Conservation (phyloP, 1,140 invertebrate species). For the Drosophila subpulchrella region DNA sequence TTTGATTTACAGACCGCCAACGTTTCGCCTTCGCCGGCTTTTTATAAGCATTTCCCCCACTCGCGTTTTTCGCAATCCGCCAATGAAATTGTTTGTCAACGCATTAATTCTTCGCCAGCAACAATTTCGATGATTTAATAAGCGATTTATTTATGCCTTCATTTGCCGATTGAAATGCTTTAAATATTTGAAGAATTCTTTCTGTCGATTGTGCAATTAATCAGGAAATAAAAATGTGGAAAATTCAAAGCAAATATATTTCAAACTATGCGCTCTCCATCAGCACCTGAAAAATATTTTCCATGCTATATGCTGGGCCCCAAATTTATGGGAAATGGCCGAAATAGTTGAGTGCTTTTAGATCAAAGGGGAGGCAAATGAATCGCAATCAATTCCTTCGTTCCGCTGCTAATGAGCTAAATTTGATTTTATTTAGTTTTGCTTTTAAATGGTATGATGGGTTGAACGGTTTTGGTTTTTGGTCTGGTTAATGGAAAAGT, state of each 20-base stretch:
- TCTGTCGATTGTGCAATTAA: conserved; percentile 61
- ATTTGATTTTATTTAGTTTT: conserved; percentile 78
- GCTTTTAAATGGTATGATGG: conserved; percentile 17
- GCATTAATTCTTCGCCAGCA: conserved; percentile 48
- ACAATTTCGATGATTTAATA: conserved; percentile 66
- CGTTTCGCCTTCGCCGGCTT: conserved; percentile 28
- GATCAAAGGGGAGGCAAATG: conserved; percentile 70
- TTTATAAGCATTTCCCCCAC: conserved; percentile 6
- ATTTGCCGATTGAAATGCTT: conserved; percentile 55
- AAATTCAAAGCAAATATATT: conserved; percentile 45
- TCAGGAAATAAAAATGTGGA: conserved; percentile 41
- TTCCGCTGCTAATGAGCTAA: conserved; percentile 75
- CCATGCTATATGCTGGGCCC: conserved; percentile 15
- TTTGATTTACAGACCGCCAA: conserved; percentile 62
- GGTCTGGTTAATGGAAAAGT: background rate
- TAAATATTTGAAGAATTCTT: conserved; percentile 12
- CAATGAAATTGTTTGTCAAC: conserved; percentile 79
- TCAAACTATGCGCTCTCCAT: conserved; percentile 53
- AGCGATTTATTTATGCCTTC: conserved; percentile 43
- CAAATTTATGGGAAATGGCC: conserved; percentile 42
- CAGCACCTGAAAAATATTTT: conserved; percentile 29
- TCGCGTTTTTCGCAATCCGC: conserved; percentile 47
- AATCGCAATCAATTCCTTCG: conserved; percentile 74
- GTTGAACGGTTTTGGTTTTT: conserved; percentile 6
- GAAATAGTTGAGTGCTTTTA: conserved; percentile 65